These are phyloP conservation scores for Sphenopsis melanotis DNA, from an alignment of 2,797 vertebrate species.

Conservation along the genomic window DNA sequence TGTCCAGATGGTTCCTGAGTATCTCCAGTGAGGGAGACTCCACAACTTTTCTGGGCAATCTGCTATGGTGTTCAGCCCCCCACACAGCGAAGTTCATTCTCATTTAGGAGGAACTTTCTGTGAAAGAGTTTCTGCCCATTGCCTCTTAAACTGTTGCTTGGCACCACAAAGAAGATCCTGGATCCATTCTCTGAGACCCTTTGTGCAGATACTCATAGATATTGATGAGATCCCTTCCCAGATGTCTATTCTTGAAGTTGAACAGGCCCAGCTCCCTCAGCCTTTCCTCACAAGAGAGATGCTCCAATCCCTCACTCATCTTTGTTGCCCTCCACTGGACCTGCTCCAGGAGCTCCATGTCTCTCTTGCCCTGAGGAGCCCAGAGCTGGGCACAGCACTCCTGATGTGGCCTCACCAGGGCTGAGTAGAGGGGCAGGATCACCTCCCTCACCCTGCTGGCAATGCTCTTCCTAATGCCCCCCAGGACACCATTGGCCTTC, in stretches of 20 bases:
- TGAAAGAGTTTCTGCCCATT: not conserved
- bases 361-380: not conserved
- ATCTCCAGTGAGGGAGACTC: not conserved
- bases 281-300: not conserved
- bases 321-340: not conserved
- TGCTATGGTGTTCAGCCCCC: too few species aligned
- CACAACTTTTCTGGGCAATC: not conserved
- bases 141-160: not conserved
- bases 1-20: not conserved
- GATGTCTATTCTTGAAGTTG: not conserved
- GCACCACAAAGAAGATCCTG: not conserved
- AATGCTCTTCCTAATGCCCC: rapidly evolving
- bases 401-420: not conserved
- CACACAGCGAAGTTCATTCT: not conserved
- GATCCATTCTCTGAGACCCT: not conserved
- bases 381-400: not conserved
- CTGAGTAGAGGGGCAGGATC: not conserved
- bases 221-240: not conserved
- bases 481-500: rapidly evolving
- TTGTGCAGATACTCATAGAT: not conserved
- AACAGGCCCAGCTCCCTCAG: not conserved
- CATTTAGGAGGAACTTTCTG: not conserved
- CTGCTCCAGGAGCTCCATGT: not conserved
- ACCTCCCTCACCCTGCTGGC: not conserved
- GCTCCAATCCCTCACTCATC: not conserved